Conservation (phyloP, 2,113 vertebrate species). For the western clawed frog (Xenopus tropicalis) region UCB_Xtro_10.0 CM004448.2:44045001-44045500, state of each 20-base stretch:
- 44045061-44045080: conserved; percentile 22
- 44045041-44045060: conserved; percentile 36
- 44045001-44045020: conserved; percentile 40
- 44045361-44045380: conserved; percentile 56
- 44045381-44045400: background rate
- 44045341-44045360: conserved; percentile 77
- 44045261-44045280: conserved; percentile 43
- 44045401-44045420: too few relatives aligned
- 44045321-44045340: conserved; percentile 89
- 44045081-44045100: conserved; percentile 1
- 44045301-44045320: conserved; percentile 74
- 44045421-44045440: too few relatives aligned
- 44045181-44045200: background rate
- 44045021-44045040: conserved; percentile 34
- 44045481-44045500: too few relatives aligned
- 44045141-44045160: conserved; percentile 14
- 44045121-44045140: conserved; percentile 24
- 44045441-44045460: too few relatives aligned
- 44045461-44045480: too few relatives aligned
- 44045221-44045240: background rate
- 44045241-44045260: background rate
- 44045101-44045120: background rate
- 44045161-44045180: background rate
- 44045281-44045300: conserved; percentile 64
- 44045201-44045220: conserved; percentile 15